Conservation (phyloP, 2,113 vertebrate genomes). For the Charina bottae region DNA sequence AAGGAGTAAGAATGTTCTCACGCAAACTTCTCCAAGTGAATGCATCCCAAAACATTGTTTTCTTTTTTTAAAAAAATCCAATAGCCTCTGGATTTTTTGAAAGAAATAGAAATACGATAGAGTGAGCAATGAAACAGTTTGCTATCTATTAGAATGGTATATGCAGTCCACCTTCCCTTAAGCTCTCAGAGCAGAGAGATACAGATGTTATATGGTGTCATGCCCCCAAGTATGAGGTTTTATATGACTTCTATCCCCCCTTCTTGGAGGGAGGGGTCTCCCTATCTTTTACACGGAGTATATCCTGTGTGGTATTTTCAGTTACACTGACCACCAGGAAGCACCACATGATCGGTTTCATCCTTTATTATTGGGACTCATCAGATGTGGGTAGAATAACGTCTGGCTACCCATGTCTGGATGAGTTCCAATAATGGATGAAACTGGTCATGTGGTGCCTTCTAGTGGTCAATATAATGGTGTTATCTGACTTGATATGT, state of each 20-base stretch:
- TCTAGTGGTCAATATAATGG: background rate
- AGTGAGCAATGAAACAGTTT: background rate
- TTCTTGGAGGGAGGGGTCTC: background rate
- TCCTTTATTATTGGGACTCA: background rate
- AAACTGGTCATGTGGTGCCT: background rate
- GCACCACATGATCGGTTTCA: background rate
- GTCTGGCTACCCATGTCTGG: background rate
- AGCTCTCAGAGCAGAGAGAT: background rate
- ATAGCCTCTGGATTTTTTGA: background rate
- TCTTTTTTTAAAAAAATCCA: background rate
- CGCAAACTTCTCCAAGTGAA: background rate
- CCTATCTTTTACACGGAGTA: background rate
- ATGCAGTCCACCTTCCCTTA: background rate
- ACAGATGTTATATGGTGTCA: background rate
- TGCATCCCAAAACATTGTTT: background rate
- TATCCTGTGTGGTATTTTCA: background rate
- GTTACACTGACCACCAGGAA: background rate
- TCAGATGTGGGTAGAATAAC: background rate
- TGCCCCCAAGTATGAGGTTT: background rate
- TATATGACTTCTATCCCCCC: background rate
- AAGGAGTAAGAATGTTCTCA: background rate
- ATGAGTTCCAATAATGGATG: background rate
- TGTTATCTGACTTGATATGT: background rate
- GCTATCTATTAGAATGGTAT: background rate
- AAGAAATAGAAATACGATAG: background rate